Conservation (phyloP, 2,888 invertebrate species). For the Spilarctia lutea region DNA sequence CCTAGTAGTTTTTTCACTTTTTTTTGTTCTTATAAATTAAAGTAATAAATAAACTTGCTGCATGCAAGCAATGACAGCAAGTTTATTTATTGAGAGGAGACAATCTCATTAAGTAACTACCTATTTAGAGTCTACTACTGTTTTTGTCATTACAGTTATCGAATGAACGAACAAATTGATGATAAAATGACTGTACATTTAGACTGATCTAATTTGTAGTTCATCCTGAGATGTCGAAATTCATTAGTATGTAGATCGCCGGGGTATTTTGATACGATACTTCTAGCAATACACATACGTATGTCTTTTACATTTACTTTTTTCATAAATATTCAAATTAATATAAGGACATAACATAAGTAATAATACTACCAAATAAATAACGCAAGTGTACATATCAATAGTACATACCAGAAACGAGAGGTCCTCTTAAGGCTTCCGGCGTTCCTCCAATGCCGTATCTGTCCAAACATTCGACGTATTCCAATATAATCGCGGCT, state of each 20-base stretch:
- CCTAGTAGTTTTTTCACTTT: background rate
- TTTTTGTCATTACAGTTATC: too few species aligned
- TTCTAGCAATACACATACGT: background rate
- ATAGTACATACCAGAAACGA: constrained; percentile 49
- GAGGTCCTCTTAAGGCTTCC: constrained; percentile 70
- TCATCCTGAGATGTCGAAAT: background rate
- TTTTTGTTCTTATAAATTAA: background rate
- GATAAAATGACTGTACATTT: too few species aligned
- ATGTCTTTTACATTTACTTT: background rate
- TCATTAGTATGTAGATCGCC: background rate
- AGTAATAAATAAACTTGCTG: too few species aligned
- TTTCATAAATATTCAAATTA: background rate
- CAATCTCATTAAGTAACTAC: too few species aligned
- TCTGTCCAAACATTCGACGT: constrained; percentile 77
- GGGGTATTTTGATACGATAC: too few species aligned
- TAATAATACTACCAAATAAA: constrained; percentile 24
- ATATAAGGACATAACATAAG: background rate
- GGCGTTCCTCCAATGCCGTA: constrained; percentile 75
- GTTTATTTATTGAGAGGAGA: background rate
- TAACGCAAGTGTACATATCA: constrained; percentile 43
- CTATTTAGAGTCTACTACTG: too few species aligned
- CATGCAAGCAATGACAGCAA: background rate
- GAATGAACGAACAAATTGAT: too few species aligned
- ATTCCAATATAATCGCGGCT: constrained; percentile 78
- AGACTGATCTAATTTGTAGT: background rate